Conservation (phyloP, 2,113 vertebrate species). For the Cebus imitator region DNA sequence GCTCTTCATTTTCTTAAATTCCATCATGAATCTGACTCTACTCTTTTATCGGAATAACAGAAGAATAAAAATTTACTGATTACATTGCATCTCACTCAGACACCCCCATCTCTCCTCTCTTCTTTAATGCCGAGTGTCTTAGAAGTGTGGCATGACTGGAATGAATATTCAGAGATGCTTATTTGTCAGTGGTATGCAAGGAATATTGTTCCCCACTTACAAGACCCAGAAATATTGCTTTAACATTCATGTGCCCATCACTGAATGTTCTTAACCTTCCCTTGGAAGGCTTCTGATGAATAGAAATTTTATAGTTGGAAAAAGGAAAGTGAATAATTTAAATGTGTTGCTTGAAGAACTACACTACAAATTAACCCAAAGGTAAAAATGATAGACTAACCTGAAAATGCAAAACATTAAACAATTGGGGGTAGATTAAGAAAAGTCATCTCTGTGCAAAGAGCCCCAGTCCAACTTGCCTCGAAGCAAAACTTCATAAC, state of each 20-base stretch:
- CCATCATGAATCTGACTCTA: background rate
- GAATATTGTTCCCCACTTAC: conserved; percentile 66
- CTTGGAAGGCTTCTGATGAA: conserved; percentile 15
- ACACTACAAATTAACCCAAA: background rate
- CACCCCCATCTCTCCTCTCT: background rate
- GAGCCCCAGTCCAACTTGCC: background rate
- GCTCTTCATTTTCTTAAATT: background rate
- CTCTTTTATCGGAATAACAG: background rate
- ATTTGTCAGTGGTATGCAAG: conserved; percentile 74
- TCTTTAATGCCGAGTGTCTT: background rate
- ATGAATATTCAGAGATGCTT: conserved; percentile 61
- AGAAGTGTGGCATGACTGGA: conserved; percentile 24
- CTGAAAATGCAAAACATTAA: conserved; percentile 26
- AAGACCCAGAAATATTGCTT: conserved; percentile 59
- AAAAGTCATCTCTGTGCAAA: background rate
- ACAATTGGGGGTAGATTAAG: background rate
- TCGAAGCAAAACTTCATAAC: conserved; percentile 30
- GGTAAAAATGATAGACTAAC: background rate
- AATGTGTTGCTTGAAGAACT: background rate
- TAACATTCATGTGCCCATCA: conserved; percentile 11
- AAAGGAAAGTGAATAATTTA: conserved; percentile 15
- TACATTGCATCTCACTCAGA: background rate
- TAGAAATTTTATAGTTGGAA: conserved; percentile 1
- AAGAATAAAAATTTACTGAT: background rate
- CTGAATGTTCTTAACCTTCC: background rate